Conservation (phyloP, 2,113 vertebrate species). For the Cheirogaleus medius region DNA sequence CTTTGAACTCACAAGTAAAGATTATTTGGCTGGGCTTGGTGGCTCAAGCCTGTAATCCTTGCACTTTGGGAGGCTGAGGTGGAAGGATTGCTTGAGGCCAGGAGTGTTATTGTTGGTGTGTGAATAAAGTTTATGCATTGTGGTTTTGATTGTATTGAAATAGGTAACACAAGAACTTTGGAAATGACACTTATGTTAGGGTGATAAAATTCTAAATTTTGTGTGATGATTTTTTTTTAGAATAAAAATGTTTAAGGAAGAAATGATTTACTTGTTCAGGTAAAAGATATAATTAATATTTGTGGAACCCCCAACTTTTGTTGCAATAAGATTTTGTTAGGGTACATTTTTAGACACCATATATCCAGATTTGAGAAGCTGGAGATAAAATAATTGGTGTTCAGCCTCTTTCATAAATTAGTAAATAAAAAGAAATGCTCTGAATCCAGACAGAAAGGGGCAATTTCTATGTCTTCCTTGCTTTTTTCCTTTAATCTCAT, state of each 20-base stretch:
- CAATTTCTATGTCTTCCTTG: not conserved
- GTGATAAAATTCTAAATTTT: constrained; percentile 37
- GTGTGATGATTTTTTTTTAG: not conserved
- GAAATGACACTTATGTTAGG: constrained; percentile 24
- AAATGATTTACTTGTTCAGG: not conserved
- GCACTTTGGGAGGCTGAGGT: no score
- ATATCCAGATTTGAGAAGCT: constrained; percentile 35
- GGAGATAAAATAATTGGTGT: not conserved
- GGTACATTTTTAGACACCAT: not conserved
- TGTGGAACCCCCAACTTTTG: not conserved
- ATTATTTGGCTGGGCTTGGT: not conserved
- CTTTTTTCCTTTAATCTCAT: not conserved
- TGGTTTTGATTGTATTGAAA: constrained; percentile 9
- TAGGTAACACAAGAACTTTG: not conserved
- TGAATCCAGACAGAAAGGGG: not conserved
- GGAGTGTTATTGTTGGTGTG: constrained; percentile 14
- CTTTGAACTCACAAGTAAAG: constrained; percentile 29
- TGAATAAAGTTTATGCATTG: not conserved
- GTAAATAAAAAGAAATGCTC: constrained; percentile 36
- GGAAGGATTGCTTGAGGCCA: no score
- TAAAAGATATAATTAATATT: constrained; percentile 15
- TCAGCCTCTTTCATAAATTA: constrained; percentile 46
- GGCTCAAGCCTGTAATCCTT: no score
- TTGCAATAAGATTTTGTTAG: constrained; percentile 24
- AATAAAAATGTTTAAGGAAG: constrained; percentile 27